Evolutionary conservation across 2,888 invertebrate species (phyloP).

Genomic region (Lycophotia porphyrea): DNA sequence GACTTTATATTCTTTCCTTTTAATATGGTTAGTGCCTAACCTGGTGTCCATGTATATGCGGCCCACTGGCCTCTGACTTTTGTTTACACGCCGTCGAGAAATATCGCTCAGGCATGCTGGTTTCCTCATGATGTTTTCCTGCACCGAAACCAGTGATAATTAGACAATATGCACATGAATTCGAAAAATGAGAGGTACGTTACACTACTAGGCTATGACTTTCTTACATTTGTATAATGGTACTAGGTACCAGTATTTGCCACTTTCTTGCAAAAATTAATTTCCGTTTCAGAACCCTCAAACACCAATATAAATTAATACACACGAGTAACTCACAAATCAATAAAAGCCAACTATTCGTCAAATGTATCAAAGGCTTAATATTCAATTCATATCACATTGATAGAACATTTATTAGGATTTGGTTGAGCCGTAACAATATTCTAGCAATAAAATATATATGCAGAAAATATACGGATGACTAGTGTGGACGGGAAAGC

Average conservation of each 20-base stretch:
- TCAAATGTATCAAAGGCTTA: not conserved
- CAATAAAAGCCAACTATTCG: slow-evolving; percentile 8
- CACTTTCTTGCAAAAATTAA: not conserved
- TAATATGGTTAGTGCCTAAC: too few relatives aligned
- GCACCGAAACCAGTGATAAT: too few relatives aligned
- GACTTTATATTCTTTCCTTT: too few relatives aligned
- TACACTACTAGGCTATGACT: not conserved
- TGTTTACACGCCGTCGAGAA: too few relatives aligned
- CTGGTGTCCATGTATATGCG: too few relatives aligned
- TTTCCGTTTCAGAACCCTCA: not conserved
- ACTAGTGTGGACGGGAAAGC: not conserved
- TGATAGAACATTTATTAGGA: slow-evolving; percentile 24
- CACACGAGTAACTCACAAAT: not conserved
- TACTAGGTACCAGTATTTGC: not conserved
- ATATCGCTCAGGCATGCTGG: too few relatives aligned
- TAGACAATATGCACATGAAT: too few relatives aligned
- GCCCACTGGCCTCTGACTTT: too few relatives aligned
- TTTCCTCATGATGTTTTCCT: too few relatives aligned
- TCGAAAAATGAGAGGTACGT: not conserved
- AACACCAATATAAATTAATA: not conserved
- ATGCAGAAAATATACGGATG: slow-evolving; percentile 24
- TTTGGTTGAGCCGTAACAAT: slow-evolving; percentile 25
- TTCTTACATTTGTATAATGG: not conserved
- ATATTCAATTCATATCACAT: slow-evolving; percentile 32
- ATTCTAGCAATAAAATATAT: slow-evolving; percentile 24